Conservation (phyloP, 2,113 vertebrate genomes). For the Gallinago paraguaiae region DNA sequence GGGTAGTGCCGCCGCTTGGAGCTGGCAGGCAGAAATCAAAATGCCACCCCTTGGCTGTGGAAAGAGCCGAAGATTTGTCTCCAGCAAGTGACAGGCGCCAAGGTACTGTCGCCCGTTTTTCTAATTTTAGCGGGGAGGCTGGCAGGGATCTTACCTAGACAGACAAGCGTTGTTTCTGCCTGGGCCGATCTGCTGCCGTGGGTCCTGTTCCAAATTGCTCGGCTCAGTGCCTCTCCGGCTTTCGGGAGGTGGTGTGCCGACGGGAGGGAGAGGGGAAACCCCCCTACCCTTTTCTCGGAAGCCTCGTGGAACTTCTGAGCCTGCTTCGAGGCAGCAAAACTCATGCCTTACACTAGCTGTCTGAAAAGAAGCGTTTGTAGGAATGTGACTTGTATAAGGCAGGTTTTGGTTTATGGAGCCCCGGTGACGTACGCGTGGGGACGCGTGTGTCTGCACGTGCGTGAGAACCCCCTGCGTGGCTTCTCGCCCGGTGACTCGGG, state of each 20-base stretch:
- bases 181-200: constrained; percentile 68
- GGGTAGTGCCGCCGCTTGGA: constrained; percentile 31
- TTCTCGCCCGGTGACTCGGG: neutral
- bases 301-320: neutral
- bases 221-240: constrained; percentile 57
- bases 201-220: constrained; percentile 67
- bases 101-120: constrained; percentile 78
- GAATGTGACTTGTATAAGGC: neutral
- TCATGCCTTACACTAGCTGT: neutral
- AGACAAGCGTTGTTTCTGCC: constrained; percentile 75
- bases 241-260: constrained; percentile 30
- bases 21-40: constrained; percentile 71
- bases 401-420: neutral
- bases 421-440: neutral
- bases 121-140: constrained; percentile 80
- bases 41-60: constrained; percentile 75
- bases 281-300: constrained; percentile 37
- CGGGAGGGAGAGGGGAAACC: constrained; percentile 52
- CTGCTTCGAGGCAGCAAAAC: neutral
- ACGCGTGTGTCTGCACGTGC: fast-evolving
- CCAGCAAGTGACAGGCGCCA: constrained; percentile 74
- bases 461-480: fast-evolving
- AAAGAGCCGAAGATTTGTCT: constrained; percentile 77
- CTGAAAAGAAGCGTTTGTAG: neutral
- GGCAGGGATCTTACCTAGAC: constrained; percentile 80